Evolutionary conservation across 35 echinoderm and acorn worm species (phyloP), one percentile per base, ranked within the genome.

Genomic region (Strongylocentrotus purpuratus): DNA sequence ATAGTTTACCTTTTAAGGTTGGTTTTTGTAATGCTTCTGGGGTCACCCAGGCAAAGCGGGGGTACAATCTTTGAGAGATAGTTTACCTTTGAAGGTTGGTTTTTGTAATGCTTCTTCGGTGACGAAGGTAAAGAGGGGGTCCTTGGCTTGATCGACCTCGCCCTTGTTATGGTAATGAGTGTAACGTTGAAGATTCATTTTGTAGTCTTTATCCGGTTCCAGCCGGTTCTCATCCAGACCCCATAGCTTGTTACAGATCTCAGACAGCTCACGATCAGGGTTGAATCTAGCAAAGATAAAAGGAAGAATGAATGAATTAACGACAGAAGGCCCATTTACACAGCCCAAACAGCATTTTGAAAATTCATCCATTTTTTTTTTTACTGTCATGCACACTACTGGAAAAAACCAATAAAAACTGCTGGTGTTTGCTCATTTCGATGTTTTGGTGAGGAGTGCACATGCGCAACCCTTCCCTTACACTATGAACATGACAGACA

Each of bases 111-210:
- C 95, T 33, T 95, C 61, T 45, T 96, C 94, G 31, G 95, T 94
- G 3, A 99, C 98, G 9, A 33, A 92, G 45, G 89, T 10, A 88
- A 99, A 99, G 2, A 99, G 96, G 9, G 97, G 97, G 5, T 95
- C 94, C 28, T 95, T 97, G 28, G 98, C 98, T 41, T 86, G 58
- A 78, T 99, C 98, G 41, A 86, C 41, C 28, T 95, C 46, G 20
- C 96, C 96, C 45, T 94, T 55, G 46, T 98, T 97, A 61, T 94
- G 95, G 55, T 96, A 95, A 41, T 94, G 89, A 4, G 98, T 99
- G 48, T 99, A 96, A 4, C 98, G 97, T 88, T 99, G 98, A 6
- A 97, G 94, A 86, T 99, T 94, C n/a, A 99, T 95, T 46, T 91
- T 46, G 48, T 98, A 99, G 71, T 99, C 97, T 70, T 65, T 78